These are phyloP conservation scores for Rousettus leschenaultii DNA, from an alignment of 2,113 vertebrate species.

Conservation along the genomic window DNA sequence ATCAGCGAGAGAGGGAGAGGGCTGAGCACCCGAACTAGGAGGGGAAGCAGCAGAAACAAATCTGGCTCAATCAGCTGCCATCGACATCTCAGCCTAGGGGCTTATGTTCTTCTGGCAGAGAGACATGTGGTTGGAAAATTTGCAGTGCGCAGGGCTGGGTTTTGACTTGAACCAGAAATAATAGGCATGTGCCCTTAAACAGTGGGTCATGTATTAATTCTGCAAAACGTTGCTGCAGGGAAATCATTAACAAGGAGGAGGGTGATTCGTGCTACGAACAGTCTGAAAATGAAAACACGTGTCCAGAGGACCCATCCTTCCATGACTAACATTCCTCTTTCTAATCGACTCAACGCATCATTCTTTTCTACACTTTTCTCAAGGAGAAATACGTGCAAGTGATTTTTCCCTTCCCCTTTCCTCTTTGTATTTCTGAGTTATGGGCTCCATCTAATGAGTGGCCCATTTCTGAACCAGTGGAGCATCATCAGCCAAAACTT, in stretches of 20 bases:
- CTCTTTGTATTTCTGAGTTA: neutral
- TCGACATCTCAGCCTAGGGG: neutral
- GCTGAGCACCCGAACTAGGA: slow-evolving; percentile 38
- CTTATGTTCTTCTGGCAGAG: neutral
- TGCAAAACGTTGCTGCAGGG: neutral
- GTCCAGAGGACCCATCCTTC: neutral
- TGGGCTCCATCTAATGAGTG: neutral
- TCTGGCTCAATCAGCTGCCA: slow-evolving; percentile 6
- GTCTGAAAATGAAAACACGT: neutral
- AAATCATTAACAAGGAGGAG: neutral
- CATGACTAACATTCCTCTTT: neutral
- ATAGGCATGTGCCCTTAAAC: neutral
- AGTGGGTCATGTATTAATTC: neutral
- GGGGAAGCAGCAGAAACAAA: slow-evolving; percentile 48
- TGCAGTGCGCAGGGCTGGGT: neutral
- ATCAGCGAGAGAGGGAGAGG: neutral
- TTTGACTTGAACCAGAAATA: neutral
- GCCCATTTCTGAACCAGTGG: neutral
- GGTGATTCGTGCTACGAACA: neutral
- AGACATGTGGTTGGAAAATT: neutral
- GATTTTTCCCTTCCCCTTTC: neutral
- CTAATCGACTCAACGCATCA: too few species aligned
- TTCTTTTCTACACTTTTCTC: neutral
- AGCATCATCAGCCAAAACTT: neutral
- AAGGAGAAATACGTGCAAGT: neutral